A percentile compares a stretch with the other conserved stretches of the same genome.
phyloP scores from a whole-genome alignment of 2,888 invertebrate species.

The Lobophora halterata region DNA sequence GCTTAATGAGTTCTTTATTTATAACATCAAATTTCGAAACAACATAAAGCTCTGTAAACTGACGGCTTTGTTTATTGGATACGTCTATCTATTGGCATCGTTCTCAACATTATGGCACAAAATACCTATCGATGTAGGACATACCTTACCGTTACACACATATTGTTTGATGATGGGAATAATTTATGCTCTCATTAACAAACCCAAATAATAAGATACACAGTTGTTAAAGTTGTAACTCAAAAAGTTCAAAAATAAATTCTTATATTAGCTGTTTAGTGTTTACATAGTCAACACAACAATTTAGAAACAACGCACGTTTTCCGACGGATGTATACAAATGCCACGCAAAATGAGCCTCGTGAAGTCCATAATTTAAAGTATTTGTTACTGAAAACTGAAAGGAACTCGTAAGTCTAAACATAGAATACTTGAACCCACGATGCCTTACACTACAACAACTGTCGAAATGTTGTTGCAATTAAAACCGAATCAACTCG shows the following conservation, averaged over 20 bases:
- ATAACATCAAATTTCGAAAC: slow-evolving; percentile 49
- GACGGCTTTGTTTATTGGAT: slow-evolving; percentile 44
- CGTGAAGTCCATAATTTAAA: slow-evolving; percentile 59
- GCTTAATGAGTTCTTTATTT: slow-evolving; percentile 45
- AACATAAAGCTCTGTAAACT: slow-evolving; percentile 44
- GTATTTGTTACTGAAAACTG: slow-evolving; percentile 58
- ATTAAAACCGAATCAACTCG: slow-evolving; percentile 23
- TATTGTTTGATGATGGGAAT: slow-evolving; percentile 16
- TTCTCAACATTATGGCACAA: slow-evolving; percentile 42
- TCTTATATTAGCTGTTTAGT: too few species aligned
- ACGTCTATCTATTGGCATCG: slow-evolving; percentile 51
- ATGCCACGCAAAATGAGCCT: slow-evolving; percentile 56
- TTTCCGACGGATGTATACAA: slow-evolving; percentile 69
- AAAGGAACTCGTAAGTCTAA: slow-evolving; percentile 49
- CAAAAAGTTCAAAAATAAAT: slow-evolving; percentile 20
- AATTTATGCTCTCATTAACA: slow-evolving; percentile 4
- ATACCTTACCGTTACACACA: too few species aligned
- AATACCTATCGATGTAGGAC: slow-evolving; percentile 43
- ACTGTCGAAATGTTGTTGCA: slow-evolving; percentile 30
- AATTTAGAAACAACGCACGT: slow-evolving; percentile 61
- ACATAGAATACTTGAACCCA: slow-evolving; percentile 9
- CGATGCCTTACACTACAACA: slow-evolving; percentile 4
- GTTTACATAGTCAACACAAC: slow-evolving; percentile 48
- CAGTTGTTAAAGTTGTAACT: slow-evolving; percentile 8
- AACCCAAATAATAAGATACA: not conserved